Evolutionary conservation across 1,140 invertebrate genomes (phyloP).

Genomic region (Hetaerina americana): DNA sequence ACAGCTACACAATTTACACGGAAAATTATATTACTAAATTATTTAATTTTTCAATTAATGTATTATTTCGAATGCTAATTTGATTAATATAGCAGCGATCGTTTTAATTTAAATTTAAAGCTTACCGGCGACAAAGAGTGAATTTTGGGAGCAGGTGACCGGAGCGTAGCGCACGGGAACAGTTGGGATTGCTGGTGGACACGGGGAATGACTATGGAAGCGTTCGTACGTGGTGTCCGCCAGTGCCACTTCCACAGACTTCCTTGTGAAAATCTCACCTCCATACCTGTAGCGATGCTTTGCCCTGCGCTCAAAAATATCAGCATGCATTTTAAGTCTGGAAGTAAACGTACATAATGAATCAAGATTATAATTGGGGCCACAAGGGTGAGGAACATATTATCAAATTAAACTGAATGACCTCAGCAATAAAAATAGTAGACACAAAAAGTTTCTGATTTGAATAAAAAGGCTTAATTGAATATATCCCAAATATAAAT

Average conservation of each 20-base stretch:
- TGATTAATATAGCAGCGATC: slow-evolving; percentile 1
- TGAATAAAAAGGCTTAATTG: no score
- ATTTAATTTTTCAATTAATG: no score
- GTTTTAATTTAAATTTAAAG: slow-evolving; percentile 5
- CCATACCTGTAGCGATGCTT: slow-evolving; percentile 24
- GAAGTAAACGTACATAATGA: slow-evolving; percentile 10
- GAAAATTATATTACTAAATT: no score
- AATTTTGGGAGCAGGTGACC: slow-evolving; percentile 34
- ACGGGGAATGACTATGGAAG: slow-evolving; percentile 30
- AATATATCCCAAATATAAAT: no score
- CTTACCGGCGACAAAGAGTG: slow-evolving; percentile 45
- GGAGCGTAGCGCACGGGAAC: slow-evolving; percentile 27
- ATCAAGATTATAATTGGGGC: no score
- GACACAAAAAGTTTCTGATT: no score
- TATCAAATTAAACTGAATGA: no score
- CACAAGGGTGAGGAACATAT: no score
- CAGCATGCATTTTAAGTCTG: slow-evolving; percentile 24
- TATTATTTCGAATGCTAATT: no score
- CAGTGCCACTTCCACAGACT: slow-evolving; percentile 36
- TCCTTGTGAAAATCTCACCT: slow-evolving; percentile 35
- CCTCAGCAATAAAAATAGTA: no score
- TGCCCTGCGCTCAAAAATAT: slow-evolving; percentile 19
- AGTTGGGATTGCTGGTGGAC: slow-evolving; percentile 31
- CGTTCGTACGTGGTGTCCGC: slow-evolving; percentile 27
- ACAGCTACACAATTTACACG: no score